These are phyloP conservation scores for Rhinella marina DNA, from an alignment of 2,797 vertebrate species.

Conservation along the genomic window DNA sequence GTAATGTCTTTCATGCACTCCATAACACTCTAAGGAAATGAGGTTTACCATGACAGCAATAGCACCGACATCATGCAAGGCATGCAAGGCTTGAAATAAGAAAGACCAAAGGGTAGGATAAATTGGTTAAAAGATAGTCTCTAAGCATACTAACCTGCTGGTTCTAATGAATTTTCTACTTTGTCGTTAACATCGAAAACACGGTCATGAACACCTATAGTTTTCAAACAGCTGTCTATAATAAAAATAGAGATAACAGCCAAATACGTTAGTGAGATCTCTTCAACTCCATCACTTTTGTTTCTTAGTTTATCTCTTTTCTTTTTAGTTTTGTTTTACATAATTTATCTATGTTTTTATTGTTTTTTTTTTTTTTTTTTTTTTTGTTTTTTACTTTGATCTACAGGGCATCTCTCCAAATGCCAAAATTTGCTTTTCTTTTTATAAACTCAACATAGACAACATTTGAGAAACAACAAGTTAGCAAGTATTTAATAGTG, in stretches of 20 bases:
- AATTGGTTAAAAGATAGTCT: conserved; percentile 83
- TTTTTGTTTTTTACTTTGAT: conserved; percentile 62
- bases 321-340: conserved; percentile 62
- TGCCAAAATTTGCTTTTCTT: conserved; percentile 66
- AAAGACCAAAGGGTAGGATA: conserved; percentile 76
- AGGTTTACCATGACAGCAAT: conserved; percentile 66
- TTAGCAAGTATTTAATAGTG: conserved; percentile 78
- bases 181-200: conserved; percentile 99
- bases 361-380: conserved; percentile 61
- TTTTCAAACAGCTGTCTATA: conserved; percentile 99
- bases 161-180: conserved; percentile 99
- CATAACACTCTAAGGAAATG: conserved; percentile 68
- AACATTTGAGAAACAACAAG: conserved; percentile 81
- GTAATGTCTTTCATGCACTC: conserved; percentile 66
- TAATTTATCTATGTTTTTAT: conserved; percentile 35
- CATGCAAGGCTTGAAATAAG: conserved; percentile 73
- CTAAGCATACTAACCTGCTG: conserved; percentile 99
- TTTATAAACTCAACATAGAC: conserved; percentile 67
- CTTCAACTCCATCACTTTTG: conserved; percentile 76
- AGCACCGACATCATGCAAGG: conserved; percentile 71
- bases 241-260: conserved; percentile 88
- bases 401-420: conserved; percentile 70
- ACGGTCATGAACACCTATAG: conserved; percentile 99
- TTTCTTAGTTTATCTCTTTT: conserved; percentile 66
- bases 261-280: conserved; percentile 92